Evolutionary conservation across 2,888 invertebrate genomes (phyloP).

Genomic region (Cataglyphis livida): DNA sequence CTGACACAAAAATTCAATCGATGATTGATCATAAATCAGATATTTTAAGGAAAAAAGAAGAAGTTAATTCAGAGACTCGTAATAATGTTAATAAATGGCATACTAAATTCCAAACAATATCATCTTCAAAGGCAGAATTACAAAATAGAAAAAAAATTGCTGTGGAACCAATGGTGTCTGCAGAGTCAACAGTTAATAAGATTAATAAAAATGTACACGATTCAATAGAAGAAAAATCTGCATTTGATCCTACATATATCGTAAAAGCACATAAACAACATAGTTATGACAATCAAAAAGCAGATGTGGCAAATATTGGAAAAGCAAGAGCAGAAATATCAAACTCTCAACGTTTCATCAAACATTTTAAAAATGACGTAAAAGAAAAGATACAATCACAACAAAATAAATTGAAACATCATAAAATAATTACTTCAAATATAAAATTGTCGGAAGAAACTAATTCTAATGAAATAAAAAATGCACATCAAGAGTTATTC

Average conservation of each 20-base stretch:
- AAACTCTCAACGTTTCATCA: neutral
- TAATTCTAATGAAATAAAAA: slow-evolving; percentile 1
- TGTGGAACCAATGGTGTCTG: neutral
- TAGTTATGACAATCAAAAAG: neutral
- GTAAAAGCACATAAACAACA: neutral
- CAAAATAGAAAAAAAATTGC: neutral
- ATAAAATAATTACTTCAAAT: slow-evolving; percentile 1
- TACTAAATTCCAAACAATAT: neutral
- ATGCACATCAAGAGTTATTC: slow-evolving; percentile 9
- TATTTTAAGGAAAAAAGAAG: neutral
- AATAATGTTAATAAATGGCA: neutral
- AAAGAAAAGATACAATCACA: neutral
- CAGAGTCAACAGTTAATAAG: neutral
- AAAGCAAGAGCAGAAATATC: neutral
- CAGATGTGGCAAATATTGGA: neutral
- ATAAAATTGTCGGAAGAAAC: neutral
- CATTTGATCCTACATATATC: neutral
- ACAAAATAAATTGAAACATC: slow-evolving; percentile 8
- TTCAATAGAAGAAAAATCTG: neutral
- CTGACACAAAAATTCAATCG: neutral
- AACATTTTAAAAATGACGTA: neutral
- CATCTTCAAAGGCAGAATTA: neutral
- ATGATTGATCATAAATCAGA: neutral
- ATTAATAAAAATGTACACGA: neutral
- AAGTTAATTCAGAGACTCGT: neutral